A percentile compares a stretch with the other conserved stretches of the same genome.
Evolutionary conservation across 2,113 vertebrate species (phyloP).

Genomic region (Sminthopsis crassicaudata): DNA sequence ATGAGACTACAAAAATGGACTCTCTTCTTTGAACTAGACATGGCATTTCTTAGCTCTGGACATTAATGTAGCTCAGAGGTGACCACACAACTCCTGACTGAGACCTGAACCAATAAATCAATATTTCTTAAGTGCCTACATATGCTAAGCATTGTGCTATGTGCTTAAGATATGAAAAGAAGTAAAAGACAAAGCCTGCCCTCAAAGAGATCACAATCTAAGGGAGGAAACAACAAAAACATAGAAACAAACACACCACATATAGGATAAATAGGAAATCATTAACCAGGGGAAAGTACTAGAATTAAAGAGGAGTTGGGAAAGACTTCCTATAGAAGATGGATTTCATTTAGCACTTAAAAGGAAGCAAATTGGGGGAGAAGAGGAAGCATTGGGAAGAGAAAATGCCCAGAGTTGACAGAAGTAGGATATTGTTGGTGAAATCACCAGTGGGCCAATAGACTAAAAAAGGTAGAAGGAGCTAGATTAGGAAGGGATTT

Average conservation of each 20-base stretch:
- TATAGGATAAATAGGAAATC: not conserved
- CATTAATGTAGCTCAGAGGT: not conserved
- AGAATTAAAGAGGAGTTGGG: not conserved
- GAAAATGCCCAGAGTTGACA: not conserved
- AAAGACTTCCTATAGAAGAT: not conserved
- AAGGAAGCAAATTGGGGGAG: not conserved
- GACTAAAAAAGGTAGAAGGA: not conserved
- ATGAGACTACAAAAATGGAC: no score
- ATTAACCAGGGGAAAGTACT: not conserved
- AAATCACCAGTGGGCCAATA: not conserved
- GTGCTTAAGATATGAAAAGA: not conserved
- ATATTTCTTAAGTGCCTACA: not conserved
- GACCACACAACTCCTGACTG: not conserved
- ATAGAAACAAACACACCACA: not conserved
- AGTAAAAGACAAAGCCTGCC: not conserved
- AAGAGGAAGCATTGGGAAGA: not conserved
- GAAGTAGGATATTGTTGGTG: not conserved
- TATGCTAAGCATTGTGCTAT: not conserved
- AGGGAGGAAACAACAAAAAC: not conserved
- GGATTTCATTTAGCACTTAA: not conserved
- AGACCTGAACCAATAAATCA: not conserved
- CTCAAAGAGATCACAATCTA: not conserved
- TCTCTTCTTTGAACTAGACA: not conserved
- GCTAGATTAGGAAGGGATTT: not conserved
- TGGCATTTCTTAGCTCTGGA: not conserved